Conservation (phyloP, 1,140 invertebrate genomes). For the Chymomyza costata region DNA sequence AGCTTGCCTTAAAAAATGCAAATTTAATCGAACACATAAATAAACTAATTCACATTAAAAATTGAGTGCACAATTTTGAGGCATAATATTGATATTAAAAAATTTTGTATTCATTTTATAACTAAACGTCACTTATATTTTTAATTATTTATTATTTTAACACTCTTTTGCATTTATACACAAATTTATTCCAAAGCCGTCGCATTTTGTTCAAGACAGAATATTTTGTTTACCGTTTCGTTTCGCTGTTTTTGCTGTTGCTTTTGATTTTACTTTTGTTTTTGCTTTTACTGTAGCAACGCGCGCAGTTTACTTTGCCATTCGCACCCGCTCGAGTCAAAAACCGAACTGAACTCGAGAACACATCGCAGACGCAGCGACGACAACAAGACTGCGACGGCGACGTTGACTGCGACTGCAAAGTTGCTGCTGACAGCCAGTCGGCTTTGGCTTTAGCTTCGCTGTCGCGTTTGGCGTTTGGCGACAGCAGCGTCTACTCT, state of each 20-base stretch:
- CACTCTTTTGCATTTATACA: background rate
- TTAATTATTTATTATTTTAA: background rate
- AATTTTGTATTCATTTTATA: no score
- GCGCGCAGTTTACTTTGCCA: conserved; percentile 32
- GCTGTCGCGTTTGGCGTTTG: conserved; percentile 9
- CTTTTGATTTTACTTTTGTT: conserved; percentile 26
- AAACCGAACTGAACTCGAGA: conserved; percentile 52
- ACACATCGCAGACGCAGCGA: conserved; percentile 28
- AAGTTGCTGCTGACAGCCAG: background rate
- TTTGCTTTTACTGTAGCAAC: no score
- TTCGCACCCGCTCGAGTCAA: conserved; percentile 49
- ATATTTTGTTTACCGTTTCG: conserved; percentile 13
- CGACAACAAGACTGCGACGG: conserved; percentile 9
- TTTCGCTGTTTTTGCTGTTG: no score
- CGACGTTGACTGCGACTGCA: conserved; percentile 10
- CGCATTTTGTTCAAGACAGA: conserved; percentile 30
- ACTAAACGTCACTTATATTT: conserved; percentile 9
- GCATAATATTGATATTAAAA: no score
- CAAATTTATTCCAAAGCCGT: conserved; percentile 20
- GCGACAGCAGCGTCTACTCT: background rate
- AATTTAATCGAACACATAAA: no score
- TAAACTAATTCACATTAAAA: no score
- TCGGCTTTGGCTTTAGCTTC: conserved; percentile 4
- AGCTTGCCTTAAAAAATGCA: no score
- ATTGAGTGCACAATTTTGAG: no score